Evolutionary conservation across 2,797 vertebrate species (phyloP), one percentile per base, ranked within the genome.

Genomic region (Ataeniobius toweri): DNA sequence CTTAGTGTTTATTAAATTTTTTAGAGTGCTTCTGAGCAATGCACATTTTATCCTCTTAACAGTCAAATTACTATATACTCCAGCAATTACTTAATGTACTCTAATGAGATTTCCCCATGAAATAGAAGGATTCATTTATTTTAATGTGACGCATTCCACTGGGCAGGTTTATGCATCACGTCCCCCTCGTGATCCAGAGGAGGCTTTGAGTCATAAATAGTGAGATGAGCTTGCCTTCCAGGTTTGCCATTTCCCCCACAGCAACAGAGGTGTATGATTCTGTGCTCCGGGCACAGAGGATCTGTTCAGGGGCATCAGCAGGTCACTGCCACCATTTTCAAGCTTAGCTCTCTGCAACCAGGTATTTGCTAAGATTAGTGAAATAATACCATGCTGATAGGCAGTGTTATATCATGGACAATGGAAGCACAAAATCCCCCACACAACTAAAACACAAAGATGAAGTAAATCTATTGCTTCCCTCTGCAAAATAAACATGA

Each of bases 41-140:
- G 93, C 92, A 87, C 93, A 94, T 96, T 94, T 95, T 94, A 95
- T 95, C 94, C 95, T 96, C 94, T 95, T 96, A 96, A 96, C 94
- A 95, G 95, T 95, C 91, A 95, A 95, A 95, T 96, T 93, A 95
- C 94, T 95, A 95, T 95, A 95, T 95, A 96, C 94, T 93, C 91
- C 91, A 94, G 93, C 94, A 96, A 95, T 96, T 95, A 94, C 95
- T 95, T 96, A 96, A 96, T 96, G 95, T 94, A 95, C 94, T 94
- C 93, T 96, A 96, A 96, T 96, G 94, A 95, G 94, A 96, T 96
- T 96, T 95, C 93, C 91, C 88, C 84, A 88, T 87, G 92, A 95
- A 96, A 95, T 90, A 91, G 94, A 94, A 91, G 92, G 92, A 95
- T 95, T 96, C 94, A 95, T 96, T 96, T 95, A 94, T 95, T 95